Base-by-base conservation (phyloP, 2,888 invertebrate species). In the Chrysolina oricalcia region DNA sequence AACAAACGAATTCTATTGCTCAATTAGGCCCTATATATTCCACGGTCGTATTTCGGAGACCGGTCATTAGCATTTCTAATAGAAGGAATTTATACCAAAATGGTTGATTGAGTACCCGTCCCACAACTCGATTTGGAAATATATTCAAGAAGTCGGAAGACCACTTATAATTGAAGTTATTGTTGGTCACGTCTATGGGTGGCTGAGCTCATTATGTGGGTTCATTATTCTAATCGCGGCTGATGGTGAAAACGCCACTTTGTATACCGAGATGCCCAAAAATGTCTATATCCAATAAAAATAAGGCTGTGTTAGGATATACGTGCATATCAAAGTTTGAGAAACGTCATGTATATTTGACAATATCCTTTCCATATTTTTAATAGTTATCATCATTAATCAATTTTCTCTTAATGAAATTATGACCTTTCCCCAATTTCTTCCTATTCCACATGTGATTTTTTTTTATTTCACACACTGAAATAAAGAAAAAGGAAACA, bases 21-120 rank as follows among this genome's bases (percentile, higher is more conserved):
- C 69, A 75, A 75, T 75, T 72, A 72, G 72, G 48, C 69, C 40
- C 68, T 75, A 72, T 72, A 69, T 72, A 72, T 75, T 75, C 69
- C 15, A 48, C 53, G n/a, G 43, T 63, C 63, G 75, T 62, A 41
- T 65, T 69, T 65, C 70, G 72, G 72, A 53, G 62, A 50, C 59
- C 65, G 56, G 62, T 69, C 75, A 75, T 75, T 75, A 72, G 74
- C 70, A 74, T 74, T 74, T 67, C 59, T 71, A 74, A 67, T 72
- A 35, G 41, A 63, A 72, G 43, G 19, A 71, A 72, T 72, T 65
- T 72, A 40, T 53, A 65, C 53, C 19, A 70, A 75, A 65, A 68
- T 68, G 71, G 43, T 19, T 48, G 75, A 56, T 41, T 15, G 59
- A 59, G 59, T 27, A 59, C 35, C 59, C 27, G n/a, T 59, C 35